Evolutionary conservation across 2,797 vertebrate genomes (phyloP), one percentile per base, ranked within the genome.

Genomic region (Monodelphis domestica): DNA sequence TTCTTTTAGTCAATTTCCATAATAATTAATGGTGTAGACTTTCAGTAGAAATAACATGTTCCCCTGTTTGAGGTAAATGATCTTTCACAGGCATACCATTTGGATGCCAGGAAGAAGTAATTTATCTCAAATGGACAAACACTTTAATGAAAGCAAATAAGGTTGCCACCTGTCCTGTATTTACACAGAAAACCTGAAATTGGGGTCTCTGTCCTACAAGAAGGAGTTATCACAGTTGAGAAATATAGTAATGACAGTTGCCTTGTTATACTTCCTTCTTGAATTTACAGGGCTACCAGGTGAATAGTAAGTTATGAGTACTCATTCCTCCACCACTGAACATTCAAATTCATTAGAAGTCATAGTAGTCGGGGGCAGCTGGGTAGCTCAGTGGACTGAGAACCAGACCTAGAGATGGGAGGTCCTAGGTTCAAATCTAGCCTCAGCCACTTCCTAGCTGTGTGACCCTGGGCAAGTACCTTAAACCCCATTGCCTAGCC

Each of bases 11-110:
- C 92, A 90, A 91, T 70, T 95, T 78, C 54, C 63, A 54, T 51
- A 84, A 95, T 97, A 96, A 97, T 94, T 96, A 95, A 97, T 97
- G 93, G 50, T n/a, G 63, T n/a, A 95, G 91, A 38, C 90, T 88
- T 96, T 94, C 50, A 7, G 90, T 51, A 54, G 57, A 95, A 95
- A 90, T 91, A 96, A 95, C 96, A 54, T 63, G 93, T 94, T 97
- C 95, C 97, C 91, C 97, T 93, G 97, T 97, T 97, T 96, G 97
- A 97, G 97, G 97, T 97, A 97, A 97, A 97, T 97, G 97, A 97
- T 96, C 97, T 97, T 97, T 97, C 90, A 96, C 97, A 97, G 97
- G 96, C 95, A 96, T 87, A 93, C 97, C 97, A 97, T 97, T 97
- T 97, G 97, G 96, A 97, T 93, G 96, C 91, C 91, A 92, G 63